Conservation (phyloP, 2,797 vertebrate genomes). For the Thalassophryne amazonica region DNA sequence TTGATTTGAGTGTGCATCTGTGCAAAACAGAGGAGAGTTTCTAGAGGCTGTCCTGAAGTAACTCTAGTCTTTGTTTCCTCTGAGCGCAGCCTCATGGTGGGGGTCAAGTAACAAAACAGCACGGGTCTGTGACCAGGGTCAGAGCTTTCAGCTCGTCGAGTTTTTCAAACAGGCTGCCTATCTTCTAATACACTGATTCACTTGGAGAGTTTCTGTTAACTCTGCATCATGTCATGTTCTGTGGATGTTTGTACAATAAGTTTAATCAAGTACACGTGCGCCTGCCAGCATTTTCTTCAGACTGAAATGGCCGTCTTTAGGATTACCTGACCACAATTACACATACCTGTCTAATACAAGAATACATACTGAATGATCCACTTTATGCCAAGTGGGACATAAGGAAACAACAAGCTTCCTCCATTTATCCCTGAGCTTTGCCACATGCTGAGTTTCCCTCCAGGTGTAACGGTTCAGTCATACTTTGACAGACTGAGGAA, state of each 20-base stretch:
- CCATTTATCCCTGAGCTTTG: no score
- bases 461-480: no score
- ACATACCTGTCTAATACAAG: not conserved
- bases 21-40: not conserved
- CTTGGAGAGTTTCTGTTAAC: no score
- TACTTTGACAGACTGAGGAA: no score
- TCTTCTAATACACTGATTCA: constrained; percentile 4
- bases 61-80: constrained; percentile 48
- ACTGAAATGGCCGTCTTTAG: constrained; percentile 12
- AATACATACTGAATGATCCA: not conserved
- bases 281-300: constrained; percentile 12
- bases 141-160: not conserved
- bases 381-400: no score
- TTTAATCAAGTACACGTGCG: constrained; percentile 31
- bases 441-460: no score
- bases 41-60: constrained; percentile 16
- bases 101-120: constrained; percentile 63
- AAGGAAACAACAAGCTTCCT: no score
- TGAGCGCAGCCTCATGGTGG: constrained; percentile 22
- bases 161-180: not conserved
- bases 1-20: not conserved
- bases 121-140: constrained; percentile 24
- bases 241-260: no score
- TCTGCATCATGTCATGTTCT: no score
- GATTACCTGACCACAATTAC: constrained; percentile 7